Percentiles rank a stretch among this genome's conserved stretches.
Evolutionary conservation across 2,888 invertebrate species (phyloP).

Genomic region (Chrysina gloriosa): DNA sequence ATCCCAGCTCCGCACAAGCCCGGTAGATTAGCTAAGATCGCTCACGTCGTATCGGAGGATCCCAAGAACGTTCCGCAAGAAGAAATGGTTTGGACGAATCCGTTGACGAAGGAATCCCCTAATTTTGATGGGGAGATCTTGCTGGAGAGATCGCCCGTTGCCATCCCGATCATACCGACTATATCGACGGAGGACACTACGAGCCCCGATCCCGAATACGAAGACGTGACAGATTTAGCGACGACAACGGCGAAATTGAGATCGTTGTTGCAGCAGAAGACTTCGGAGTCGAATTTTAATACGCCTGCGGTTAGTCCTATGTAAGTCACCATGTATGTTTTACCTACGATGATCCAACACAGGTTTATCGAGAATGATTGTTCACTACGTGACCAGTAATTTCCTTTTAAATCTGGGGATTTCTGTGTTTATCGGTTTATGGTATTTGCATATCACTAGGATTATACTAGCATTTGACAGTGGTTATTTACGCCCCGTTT

Average conservation of each 20-base stretch:
- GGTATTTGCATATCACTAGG: too few species aligned
- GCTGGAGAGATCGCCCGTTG: slow-evolving; percentile 45
- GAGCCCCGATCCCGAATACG: slow-evolving; percentile 73
- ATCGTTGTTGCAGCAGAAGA: slow-evolving; percentile 72
- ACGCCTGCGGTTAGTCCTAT: slow-evolving; percentile 64
- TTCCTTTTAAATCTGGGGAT: not conserved
- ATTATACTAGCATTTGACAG: too few species aligned
- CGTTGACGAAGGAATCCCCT: slow-evolving; percentile 56
- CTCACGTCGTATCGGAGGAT: slow-evolving; percentile 49
- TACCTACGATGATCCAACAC: not conserved
- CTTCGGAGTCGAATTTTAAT: slow-evolving; percentile 58
- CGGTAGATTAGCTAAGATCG: slow-evolving; percentile 49
- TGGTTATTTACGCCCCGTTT: too few species aligned
- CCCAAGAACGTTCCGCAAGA: slow-evolving; percentile 34
- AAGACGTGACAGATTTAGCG: slow-evolving; percentile 78
- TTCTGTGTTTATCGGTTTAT: too few species aligned
- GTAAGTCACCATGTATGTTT: slow-evolving; percentile 51
- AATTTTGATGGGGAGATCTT: slow-evolving; percentile 59
- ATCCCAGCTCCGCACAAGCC: slow-evolving; percentile 25
- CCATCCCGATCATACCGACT: slow-evolving; percentile 43
- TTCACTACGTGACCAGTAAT: not conserved
- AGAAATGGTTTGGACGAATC: slow-evolving; percentile 62
- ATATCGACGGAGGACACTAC: slow-evolving; percentile 47
- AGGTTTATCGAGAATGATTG: too few species aligned
- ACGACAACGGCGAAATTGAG: slow-evolving; percentile 78